Base-by-base conservation (phyloP, 2,797 vertebrate genomes). In the Odontamblyopus rebecca region DNA sequence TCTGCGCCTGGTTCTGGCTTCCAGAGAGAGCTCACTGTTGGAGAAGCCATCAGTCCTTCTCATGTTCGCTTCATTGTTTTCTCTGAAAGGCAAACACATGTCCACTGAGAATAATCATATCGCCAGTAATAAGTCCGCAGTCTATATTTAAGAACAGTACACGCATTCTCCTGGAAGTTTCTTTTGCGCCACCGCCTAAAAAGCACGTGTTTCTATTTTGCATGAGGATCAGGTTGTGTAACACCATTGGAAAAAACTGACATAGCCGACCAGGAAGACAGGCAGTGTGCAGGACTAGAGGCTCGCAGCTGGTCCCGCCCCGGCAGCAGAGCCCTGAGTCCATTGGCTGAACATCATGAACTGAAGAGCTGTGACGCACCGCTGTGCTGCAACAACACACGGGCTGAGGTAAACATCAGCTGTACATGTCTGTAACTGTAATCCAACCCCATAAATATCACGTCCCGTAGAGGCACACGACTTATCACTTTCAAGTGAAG, bases 11-110 rank as follows among this genome's bases (percentile, higher is more conserved):
- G 65, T 71, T 48, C 76, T 51, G 80, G 81, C 81, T 62, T 61
- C 84, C 79, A 69, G 81, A 75, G 85, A 85, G 76, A 83, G 91
- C 91, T 90, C 89, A 71, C 84, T 78, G 87, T 91, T 91, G 69
- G 92, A 86, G 89, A 88, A 80, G 90, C 93, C 94, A 94, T 94
- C 89, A 72, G 82, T 60, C 73, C 68, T 85, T 85, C 89, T 94
- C 94, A 95, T 95, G 86, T 88, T 94, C 82, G 73, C 54, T 71
- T 91, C 94, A 94, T 95, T 75, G 82, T 92, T 70, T 68, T 88
- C 82, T 86, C 93, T 95, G 82, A 27, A 89, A 86, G 82, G 83
- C 30, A 93, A 89, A 89, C 90, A 93, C 85, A 91, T 79, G 57
- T 67, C 80, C 50, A 85, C 62, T 30, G 48, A 67, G 30, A 12